Conservation (phyloP, 2,113 vertebrate genomes). For the Todiramphus saurophagus region DNA sequence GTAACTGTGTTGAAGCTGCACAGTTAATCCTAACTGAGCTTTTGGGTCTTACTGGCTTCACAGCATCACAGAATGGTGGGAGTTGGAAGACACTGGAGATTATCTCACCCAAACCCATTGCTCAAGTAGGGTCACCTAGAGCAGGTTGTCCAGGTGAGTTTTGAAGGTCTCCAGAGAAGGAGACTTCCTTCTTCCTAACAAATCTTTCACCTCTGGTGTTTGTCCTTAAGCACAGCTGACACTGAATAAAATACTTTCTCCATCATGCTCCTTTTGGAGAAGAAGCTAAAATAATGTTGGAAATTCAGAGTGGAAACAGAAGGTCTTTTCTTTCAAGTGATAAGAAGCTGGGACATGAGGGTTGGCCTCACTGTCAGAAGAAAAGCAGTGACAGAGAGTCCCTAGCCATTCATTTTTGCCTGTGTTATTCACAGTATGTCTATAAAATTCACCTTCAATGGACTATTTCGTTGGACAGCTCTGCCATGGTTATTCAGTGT, state of each 20-base stretch:
- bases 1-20: background rate
- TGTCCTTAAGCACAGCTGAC: background rate
- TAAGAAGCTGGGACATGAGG: background rate
- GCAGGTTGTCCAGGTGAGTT: background rate
- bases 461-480: background rate
- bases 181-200: background rate
- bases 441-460: background rate
- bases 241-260: background rate
- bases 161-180: background rate
- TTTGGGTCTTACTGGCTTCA: background rate
- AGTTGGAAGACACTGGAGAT: background rate
- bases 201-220: background rate
- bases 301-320: fast-evolving
- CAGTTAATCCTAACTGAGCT: background rate
- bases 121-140: background rate
- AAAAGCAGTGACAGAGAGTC: background rate
- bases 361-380: background rate
- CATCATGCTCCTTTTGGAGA: background rate
- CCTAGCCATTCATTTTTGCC: background rate
- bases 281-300: background rate
- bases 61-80: background rate
- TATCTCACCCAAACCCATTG: background rate
- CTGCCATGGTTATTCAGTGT: background rate
- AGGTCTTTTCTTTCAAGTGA: background rate
- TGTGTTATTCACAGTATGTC: background rate